These are phyloP conservation scores for Heteractis magnifica DNA, from an alignment of 92 coral and sea anemone species.

Conservation along the genomic window DNA sequence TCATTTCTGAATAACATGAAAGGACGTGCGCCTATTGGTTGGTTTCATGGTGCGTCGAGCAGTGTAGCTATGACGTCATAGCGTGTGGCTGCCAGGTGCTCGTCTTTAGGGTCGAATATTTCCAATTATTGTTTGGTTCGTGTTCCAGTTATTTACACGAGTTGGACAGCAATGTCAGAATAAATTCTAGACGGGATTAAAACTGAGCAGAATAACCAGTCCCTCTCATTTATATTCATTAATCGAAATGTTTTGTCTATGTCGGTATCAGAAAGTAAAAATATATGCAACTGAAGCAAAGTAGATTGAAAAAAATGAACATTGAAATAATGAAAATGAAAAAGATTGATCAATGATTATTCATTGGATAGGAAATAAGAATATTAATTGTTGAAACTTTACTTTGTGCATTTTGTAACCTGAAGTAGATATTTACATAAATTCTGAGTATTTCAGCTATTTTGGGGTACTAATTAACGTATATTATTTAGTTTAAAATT, in stretches of 20 bases:
- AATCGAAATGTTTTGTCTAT: background rate
- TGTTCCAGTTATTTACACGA: constrained; percentile 2
- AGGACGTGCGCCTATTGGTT: background rate
- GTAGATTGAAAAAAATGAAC: background rate
- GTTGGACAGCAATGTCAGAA: background rate
- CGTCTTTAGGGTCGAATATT: background rate
- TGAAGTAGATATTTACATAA: background rate
- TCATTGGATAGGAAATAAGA: background rate
- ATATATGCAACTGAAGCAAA: no score
- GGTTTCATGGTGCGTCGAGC: background rate
- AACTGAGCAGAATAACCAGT: background rate
- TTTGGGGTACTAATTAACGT: background rate
- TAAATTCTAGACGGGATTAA: background rate
- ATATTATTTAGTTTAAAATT: background rate
- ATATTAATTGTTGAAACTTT: background rate
- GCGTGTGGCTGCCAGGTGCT: background rate
- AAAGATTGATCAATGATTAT: background rate
- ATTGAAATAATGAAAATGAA: background rate
- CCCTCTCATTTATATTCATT: background rate
- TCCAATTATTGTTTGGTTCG: background rate
- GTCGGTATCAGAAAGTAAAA: background rate
- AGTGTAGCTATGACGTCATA: background rate
- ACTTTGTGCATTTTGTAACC: background rate
- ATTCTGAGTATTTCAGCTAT: background rate
- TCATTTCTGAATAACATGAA: background rate